phyloP scores from a whole-genome alignment of 2,797 vertebrate genomes.

The Onychomys leucogaster region DNA sequence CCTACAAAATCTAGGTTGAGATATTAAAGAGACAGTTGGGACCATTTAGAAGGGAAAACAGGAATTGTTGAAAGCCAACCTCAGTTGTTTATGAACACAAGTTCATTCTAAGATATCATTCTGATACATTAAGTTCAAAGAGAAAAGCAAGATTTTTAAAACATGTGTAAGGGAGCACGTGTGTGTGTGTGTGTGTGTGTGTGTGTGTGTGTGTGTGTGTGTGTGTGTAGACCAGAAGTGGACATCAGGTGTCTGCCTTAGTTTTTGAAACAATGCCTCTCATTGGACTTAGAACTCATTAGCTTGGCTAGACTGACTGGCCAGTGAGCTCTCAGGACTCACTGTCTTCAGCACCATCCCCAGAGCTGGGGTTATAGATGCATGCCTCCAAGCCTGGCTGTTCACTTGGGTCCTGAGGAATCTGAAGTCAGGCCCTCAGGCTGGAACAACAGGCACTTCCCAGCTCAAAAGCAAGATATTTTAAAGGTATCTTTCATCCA shows the following conservation, averaged over 20 bases:
- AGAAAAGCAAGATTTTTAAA: conserved; percentile 8
- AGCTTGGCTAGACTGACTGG: background rate
- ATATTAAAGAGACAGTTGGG: background rate
- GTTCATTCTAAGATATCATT: background rate
- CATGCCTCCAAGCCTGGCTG: background rate
- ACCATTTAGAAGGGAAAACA: conserved; percentile 5
- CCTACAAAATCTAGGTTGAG: background rate
- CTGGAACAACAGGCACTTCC: background rate
- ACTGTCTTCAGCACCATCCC: background rate
- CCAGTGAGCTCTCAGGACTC: background rate
- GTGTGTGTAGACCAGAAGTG: background rate
- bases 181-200: background rate
- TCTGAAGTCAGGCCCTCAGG: background rate
- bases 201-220: background rate
- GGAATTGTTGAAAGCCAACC: background rate
- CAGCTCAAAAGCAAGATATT: background rate
- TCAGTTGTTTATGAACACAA: background rate
- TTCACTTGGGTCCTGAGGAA: background rate
- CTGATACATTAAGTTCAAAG: background rate
- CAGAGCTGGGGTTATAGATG: background rate
- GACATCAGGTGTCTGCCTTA: background rate
- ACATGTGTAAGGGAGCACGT: background rate
- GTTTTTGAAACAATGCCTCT: background rate
- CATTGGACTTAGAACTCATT: background rate
- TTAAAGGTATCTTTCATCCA: conserved; percentile 34